Evolutionary conservation across 2,113 vertebrate genomes (phyloP).

Genomic region (Physeter macrocephalus): DNA sequence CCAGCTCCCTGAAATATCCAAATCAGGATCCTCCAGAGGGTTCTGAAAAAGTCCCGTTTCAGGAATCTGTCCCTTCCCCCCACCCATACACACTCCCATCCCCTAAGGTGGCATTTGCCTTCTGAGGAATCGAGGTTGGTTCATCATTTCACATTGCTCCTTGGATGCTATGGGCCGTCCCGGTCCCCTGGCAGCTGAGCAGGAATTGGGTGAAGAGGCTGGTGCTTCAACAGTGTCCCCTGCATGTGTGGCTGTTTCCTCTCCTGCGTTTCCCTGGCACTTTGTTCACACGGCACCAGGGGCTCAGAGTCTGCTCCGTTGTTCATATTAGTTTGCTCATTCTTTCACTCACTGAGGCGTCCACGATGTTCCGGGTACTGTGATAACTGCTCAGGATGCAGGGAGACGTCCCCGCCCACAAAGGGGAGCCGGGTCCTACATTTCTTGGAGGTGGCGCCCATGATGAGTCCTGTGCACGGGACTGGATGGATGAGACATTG

Average conservation of each 20-base stretch:
- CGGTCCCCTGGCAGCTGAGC: not conserved
- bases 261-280: not conserved
- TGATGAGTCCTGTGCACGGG: accelerated
- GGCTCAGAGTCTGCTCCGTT: not conserved
- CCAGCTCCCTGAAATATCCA: too few species aligned
- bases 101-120: not conserved
- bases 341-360: not conserved
- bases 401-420: not conserved
- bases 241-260: not conserved
- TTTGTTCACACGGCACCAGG: accelerated
- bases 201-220: not conserved
- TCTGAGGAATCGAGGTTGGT: not conserved
- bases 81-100: too few species aligned
- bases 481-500: too few species aligned
- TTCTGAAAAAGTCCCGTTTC: not conserved
- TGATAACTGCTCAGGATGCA: not conserved
- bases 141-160: not conserved
- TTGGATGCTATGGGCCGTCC: accelerated
- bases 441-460: not conserved
- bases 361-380: accelerated
- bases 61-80: not conserved
- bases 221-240: accelerated
- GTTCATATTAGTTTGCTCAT: not conserved
- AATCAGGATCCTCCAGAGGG: not conserved
- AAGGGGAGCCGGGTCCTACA: accelerated